Evolutionary conservation across 2,888 invertebrate species (phyloP).

Genomic region (Odontothrips loti): DNA sequence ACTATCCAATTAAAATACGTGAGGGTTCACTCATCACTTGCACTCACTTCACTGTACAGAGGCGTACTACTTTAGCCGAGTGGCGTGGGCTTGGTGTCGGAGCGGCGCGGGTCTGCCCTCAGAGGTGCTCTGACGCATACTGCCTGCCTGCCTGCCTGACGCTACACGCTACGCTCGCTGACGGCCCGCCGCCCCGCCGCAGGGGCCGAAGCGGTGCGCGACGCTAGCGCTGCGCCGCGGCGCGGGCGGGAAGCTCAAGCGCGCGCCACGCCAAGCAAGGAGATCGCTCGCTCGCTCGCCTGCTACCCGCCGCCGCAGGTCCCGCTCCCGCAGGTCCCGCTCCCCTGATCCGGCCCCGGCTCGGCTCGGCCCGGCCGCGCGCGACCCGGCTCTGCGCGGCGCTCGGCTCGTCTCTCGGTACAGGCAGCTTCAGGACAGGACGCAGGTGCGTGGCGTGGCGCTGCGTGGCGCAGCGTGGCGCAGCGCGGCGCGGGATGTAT

Average conservation of each 20-base stretch:
- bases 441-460: not conserved
- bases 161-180: not conserved
- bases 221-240: conserved; percentile 8
- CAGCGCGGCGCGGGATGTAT: not conserved
- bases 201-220: not conserved
- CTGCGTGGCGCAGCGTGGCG: not conserved
- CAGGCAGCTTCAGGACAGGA: conserved; percentile 7
- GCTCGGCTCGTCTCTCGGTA: conserved; percentile 2
- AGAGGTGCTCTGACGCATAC: conserved; percentile 2
- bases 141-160: not conserved
- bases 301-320: not conserved
- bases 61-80: not conserved
- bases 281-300: conserved; percentile 2
- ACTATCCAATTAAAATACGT: not conserved
- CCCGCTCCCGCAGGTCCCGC: not conserved
- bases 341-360: not conserved
- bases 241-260: not conserved
- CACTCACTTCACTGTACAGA: not conserved
- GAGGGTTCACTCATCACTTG: not conserved
- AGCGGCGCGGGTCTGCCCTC: not conserved
- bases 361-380: not conserved
- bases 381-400: not conserved
- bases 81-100: not conserved
- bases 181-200: not conserved
- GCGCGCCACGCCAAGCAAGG: conserved; percentile 23